Percentiles rank a stretch among this genome's conserved stretches.
phyloP scores from a whole-genome alignment of 2,888 invertebrate genomes.

The Cephus pulcher region DNA sequence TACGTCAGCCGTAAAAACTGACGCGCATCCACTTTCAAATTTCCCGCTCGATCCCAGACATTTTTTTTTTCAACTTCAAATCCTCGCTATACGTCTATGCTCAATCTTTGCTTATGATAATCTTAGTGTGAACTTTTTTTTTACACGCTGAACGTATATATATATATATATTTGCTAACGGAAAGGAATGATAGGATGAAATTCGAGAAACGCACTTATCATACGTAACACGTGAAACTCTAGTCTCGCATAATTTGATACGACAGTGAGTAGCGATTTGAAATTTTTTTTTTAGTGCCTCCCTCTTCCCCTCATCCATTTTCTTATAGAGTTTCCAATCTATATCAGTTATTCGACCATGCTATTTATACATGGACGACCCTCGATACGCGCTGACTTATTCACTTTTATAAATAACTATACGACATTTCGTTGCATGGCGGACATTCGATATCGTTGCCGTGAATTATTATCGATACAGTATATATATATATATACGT shows the following conservation, averaged over 20 bases:
- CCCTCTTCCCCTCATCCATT: background rate
- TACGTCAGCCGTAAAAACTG: background rate
- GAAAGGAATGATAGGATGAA: conserved; percentile 55
- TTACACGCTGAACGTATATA: background rate
- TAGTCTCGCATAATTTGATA: conserved; percentile 60
- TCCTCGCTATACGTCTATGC: background rate
- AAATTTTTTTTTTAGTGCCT: conserved; percentile 34
- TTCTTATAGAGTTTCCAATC: background rate
- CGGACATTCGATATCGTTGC: background rate
- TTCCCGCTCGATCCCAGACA: background rate
- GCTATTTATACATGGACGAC: background rate
- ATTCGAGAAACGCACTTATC: conserved; percentile 53
- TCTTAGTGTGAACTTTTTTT: background rate
- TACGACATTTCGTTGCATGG: background rate
- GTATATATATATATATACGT: no score
- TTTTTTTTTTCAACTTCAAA: background rate
- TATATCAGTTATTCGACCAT: background rate
- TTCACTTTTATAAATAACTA: background rate
- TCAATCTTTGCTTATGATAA: background rate
- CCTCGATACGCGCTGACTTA: background rate
- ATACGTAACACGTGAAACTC: conserved; percentile 50
- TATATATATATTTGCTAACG: conserved; percentile 34
- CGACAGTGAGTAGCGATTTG: conserved; percentile 50
- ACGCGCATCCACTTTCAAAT: background rate
- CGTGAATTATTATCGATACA: background rate